Percentiles rank a stretch among this genome's conserved stretches.
Conservation (phyloP, 53 echinoderm and acorn worm genomes). For the Stichopus horrens region DNA sequence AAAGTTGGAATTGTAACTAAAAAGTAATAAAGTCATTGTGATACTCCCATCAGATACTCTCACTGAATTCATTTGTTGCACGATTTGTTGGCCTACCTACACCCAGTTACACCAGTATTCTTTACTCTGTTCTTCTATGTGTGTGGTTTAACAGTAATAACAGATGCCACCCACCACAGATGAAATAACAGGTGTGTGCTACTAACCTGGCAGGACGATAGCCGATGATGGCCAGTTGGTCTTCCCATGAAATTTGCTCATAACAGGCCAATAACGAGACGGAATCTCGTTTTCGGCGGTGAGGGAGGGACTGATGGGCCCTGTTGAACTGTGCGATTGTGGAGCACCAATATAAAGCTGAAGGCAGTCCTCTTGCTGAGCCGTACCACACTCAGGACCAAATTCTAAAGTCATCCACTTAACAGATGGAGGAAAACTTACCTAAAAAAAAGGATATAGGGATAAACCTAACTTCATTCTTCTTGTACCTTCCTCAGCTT, state of each 20-base stretch:
- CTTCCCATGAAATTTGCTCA: slow-evolving; percentile 76
- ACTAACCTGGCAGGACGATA: slow-evolving; percentile 78
- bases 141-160: too few relatives aligned
- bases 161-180: too few relatives aligned
- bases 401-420: slow-evolving; percentile 97
- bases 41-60: too few relatives aligned
- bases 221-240: slow-evolving; percentile 86
- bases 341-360: slow-evolving; percentile 62
- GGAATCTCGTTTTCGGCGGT: slow-evolving; percentile 11
- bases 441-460: slow-evolving; percentile 44
- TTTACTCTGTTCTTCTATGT: too few relatives aligned
- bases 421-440: slow-evolving; percentile 78
- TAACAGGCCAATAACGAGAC: slow-evolving; percentile 75
- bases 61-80: too few relatives aligned
- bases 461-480: too few relatives aligned
- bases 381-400: slow-evolving; percentile 93
- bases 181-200: neutral
- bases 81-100: too few relatives aligned
- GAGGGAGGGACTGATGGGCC: slow-evolving; percentile 17
- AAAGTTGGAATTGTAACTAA: too few relatives aligned
- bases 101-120: too few relatives aligned
- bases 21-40: too few relatives aligned
- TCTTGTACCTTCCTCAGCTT: too few relatives aligned
- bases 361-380: slow-evolving; percentile 92
- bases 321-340: neutral